Percentiles rank a stretch among this genome's conserved stretches.
Conservation (phyloP, 2,888 invertebrate species). For the Ditula angustiorana region DNA sequence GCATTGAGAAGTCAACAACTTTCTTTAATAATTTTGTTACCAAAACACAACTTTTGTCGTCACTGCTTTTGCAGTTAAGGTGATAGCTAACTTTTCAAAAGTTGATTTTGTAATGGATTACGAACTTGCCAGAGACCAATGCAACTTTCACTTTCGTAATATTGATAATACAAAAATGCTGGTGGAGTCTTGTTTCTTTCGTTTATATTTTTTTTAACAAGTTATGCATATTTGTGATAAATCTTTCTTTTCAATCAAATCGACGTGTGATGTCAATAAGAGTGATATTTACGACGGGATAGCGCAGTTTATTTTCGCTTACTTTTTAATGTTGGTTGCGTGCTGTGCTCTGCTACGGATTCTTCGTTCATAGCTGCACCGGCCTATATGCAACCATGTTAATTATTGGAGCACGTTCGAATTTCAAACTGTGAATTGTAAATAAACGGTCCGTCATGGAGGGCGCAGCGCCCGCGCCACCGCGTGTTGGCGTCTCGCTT, state of each 20-base stretch:
- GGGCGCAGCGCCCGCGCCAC: conserved; percentile 72
- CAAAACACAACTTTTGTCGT: neutral
- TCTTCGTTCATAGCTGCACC: conserved; percentile 37
- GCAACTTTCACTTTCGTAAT: conserved; percentile 70
- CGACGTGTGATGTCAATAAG: neutral
- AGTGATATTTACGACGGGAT: neutral
- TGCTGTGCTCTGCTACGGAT: conserved; percentile 5
- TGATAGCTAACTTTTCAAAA: conserved; percentile 62
- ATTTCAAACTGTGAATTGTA: conserved; percentile 81
- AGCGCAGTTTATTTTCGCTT: neutral
- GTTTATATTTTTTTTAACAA: neutral
- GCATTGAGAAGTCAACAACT: neutral
- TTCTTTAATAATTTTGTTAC: neutral
- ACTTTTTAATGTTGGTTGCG: neutral
- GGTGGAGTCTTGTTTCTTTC: neutral
- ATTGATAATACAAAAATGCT: conserved; percentile 25
- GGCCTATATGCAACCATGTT: conserved; percentile 65
- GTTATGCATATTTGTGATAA: neutral
- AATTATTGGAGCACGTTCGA: conserved; percentile 78
- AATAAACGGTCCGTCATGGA: conserved; percentile 76
- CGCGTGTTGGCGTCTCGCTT: conserved; percentile 49
- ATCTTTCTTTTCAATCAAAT: neutral
- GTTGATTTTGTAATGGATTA: conserved; percentile 50
- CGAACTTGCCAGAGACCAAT: conserved; percentile 44
- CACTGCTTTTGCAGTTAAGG: conserved; percentile 44